These are phyloP conservation scores for Pogonus chalceus DNA, from an alignment of 1,140 invertebrate species.

Conservation along the genomic window DNA sequence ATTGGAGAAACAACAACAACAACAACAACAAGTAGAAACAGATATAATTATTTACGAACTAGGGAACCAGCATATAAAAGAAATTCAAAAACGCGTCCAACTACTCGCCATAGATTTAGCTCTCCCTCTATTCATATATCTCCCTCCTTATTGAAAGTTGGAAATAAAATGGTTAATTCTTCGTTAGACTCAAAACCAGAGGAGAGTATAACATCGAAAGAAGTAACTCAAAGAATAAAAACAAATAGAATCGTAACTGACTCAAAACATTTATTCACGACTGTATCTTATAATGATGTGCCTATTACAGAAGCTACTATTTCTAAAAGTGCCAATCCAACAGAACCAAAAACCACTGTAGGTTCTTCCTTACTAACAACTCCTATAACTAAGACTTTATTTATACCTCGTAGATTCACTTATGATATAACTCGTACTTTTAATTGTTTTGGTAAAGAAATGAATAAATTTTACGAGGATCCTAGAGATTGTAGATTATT, in stretches of 20 bases:
- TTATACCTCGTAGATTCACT: slow-evolving; percentile 13
- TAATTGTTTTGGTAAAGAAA: slow-evolving; percentile 44
- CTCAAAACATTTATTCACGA: not conserved
- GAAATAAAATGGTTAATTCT: not conserved
- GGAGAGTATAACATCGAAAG: not conserved
- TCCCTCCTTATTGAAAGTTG: not conserved
- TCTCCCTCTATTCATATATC: not conserved
- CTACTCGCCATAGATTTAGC: not conserved
- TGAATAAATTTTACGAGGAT: slow-evolving; percentile 48
- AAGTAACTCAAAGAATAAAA: not conserved
- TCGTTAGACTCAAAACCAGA: not conserved
- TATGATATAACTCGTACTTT: slow-evolving; percentile 32
- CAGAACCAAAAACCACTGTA: slow-evolving; percentile 21
- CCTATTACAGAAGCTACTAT: slow-evolving; percentile 25
- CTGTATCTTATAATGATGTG: not conserved
- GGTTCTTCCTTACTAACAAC: slow-evolving; percentile 21
- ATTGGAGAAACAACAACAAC: slow-evolving; percentile 11
- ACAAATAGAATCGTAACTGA: not conserved
- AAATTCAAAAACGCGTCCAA: not conserved
- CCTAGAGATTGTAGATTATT: slow-evolving; percentile 46
- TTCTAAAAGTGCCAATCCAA: slow-evolving; percentile 28
- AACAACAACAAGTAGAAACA: not conserved
- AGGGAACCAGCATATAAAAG: not conserved
- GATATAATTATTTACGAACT: not conserved
- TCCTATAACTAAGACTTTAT: slow-evolving; percentile 16